Evolutionary conservation across 2,888 invertebrate genomes (phyloP), one percentile per base, ranked within the genome.

Genomic region (Dione vanillae): DNA sequence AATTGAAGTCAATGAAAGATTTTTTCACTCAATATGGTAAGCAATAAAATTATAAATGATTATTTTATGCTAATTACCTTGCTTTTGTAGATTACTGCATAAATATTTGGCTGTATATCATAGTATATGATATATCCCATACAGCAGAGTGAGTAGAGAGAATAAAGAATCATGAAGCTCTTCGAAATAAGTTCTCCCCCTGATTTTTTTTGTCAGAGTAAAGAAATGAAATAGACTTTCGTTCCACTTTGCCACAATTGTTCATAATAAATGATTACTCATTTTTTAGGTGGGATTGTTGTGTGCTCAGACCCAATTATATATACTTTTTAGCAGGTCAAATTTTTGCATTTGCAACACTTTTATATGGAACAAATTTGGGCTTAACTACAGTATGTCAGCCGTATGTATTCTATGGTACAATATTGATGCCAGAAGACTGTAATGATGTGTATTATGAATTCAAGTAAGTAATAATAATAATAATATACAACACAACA

Each of bases 321-420:
- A 93, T 94, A 65, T 96, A 96, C 86, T 98, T 97, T 83, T 82
- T 97, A 62, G 85, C 94, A 65, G 95, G 96, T 20, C 92, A 97
- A 71, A 79, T 95, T 61, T 95, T 95, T 79, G 95, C 96, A 7
- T 91, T 96, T 67, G 90, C 94, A 16, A 95, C 96, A 37, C 89
- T 97, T 66, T 79, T 96, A 52, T 95, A 96, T 85, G 97, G 97
- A 56, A 95, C 96, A 6, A 96, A 97, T 87, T 91, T 98, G 65
- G 96, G 97, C 1, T 89, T 98, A 77, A 98, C 97, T 0, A 96
- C 97, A n/a, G 95, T 98, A 0, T 97, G 98, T 82, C 97, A 97
- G 86, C 97, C 97, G 0, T 95, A 95, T 80, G 94, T 95, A 79
- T 88, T 96, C 51, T 94, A 95, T 79, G 95, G 94, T 64, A 92